Conservation (phyloP, 2,888 invertebrate genomes). For the Drosophila eohydei region DNA sequence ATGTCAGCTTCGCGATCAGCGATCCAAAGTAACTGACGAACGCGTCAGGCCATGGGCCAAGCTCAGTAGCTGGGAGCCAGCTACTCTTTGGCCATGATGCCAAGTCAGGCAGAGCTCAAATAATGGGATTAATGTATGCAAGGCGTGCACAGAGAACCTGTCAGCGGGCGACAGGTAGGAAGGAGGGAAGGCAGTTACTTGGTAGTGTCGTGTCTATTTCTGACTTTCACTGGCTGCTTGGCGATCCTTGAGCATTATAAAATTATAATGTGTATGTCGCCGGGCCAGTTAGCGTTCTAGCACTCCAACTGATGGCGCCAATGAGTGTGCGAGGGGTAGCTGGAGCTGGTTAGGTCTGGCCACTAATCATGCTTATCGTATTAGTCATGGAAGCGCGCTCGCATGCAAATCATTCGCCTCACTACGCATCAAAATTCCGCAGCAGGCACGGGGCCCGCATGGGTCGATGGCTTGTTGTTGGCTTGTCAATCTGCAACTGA, state of each 20-base stretch:
- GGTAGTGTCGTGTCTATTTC: constrained; percentile 22
- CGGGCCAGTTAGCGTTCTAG: constrained; percentile 57
- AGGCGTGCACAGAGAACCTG: constrained; percentile 26
- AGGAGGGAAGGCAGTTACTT: neutral
- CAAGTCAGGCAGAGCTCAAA: constrained; percentile 48
- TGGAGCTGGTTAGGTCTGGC: constrained; percentile 18
- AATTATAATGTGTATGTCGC: constrained; percentile 73
- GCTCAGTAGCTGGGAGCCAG: constrained; percentile 28
- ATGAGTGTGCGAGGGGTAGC: constrained; percentile 35
- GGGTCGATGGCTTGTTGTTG: constrained; percentile 52
- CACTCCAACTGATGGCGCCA: constrained; percentile 61
- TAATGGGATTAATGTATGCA: constrained; percentile 53
- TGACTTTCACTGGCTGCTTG: constrained; percentile 46
- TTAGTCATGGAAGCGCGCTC: constrained; percentile 75
- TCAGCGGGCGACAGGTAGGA: neutral
- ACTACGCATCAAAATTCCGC: constrained; percentile 74
- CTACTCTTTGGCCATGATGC: constrained; percentile 33
- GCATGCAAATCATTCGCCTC: constrained; percentile 77
- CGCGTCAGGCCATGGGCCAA: constrained; percentile 65
- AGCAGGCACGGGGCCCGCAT: constrained; percentile 41
- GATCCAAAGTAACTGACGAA: constrained; percentile 48
- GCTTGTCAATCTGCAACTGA: constrained; percentile 70
- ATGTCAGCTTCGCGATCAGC: constrained; percentile 69
- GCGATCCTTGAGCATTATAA: constrained; percentile 38
- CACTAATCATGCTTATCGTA: constrained; percentile 81